These are phyloP conservation scores for Drosophila dives DNA, from an alignment of 2,888 invertebrate genomes.

Conservation along the genomic window DNA sequence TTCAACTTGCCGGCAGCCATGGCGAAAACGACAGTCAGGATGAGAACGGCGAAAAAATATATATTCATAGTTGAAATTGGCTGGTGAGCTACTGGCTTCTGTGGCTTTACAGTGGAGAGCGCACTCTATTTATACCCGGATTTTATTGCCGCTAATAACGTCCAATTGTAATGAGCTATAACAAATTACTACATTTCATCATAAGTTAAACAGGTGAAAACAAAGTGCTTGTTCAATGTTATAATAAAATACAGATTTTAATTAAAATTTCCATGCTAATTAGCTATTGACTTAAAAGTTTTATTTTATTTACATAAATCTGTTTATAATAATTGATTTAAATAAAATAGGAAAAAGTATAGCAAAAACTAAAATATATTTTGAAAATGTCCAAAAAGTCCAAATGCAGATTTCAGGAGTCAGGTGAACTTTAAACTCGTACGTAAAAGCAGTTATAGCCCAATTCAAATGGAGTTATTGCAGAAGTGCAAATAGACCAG, in stretches of 20 bases:
- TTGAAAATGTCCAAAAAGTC: not conserved
- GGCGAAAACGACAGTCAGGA: conserved; percentile 53
- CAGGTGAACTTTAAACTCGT: not conserved
- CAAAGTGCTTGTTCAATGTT: not conserved
- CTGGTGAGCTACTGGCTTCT: conserved; percentile 36
- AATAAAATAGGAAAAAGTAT: no score
- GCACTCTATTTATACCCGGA: conserved; percentile 41
- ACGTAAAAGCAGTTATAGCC: not conserved
- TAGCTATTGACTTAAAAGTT: not conserved
- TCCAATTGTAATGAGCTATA: not conserved
- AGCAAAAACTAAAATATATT: not conserved
- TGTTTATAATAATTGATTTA: not conserved
- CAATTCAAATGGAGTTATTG: not conserved
- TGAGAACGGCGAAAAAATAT: conserved; percentile 42
- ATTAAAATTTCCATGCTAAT: not conserved
- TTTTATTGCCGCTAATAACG: not conserved
- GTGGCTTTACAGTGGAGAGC: conserved; percentile 6
- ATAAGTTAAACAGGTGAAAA: conserved; percentile 27
- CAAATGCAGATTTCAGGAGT: not conserved
- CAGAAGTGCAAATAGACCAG: not conserved
- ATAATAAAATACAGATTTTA: not conserved
- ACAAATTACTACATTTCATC: not conserved
- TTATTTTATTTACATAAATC: not conserved
- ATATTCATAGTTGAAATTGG: conserved; percentile 55
- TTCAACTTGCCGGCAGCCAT: conserved; percentile 51